A percentile compares a stretch with the other conserved stretches of the same genome.
These are phyloP conservation scores for Notamacropus eugenii DNA, from an alignment of 2,797 vertebrate species.

Conservation along the genomic window DNA sequence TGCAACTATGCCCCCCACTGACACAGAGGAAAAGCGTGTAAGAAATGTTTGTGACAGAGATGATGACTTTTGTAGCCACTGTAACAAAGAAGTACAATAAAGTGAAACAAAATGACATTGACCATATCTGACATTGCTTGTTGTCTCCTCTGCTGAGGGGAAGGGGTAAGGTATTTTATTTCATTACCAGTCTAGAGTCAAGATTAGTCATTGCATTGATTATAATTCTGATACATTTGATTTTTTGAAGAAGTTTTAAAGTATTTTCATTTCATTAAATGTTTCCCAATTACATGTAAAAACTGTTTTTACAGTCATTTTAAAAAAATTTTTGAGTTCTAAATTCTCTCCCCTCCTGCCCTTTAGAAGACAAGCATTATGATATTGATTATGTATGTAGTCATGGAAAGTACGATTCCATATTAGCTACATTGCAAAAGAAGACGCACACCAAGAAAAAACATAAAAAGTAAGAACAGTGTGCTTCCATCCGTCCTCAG, in stretches of 20 bases:
- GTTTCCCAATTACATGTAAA: not conserved
- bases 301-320: not conserved
- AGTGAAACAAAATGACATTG: constrained; percentile 14
- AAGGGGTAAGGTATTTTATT: not conserved
- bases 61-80: not conserved
- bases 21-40: constrained; percentile 36
- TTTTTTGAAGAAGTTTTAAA: not conserved
- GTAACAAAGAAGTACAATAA: constrained; percentile 36
- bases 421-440: not conserved
- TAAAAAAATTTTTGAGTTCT: not conserved
- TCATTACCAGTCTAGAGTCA: not conserved
- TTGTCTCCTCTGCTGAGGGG: not conserved
- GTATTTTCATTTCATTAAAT: not conserved
- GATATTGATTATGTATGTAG: not conserved
- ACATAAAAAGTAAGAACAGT: not conserved
- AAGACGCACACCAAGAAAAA: not conserved
- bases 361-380: not conserved
- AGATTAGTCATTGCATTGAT: not conserved
- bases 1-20: not conserved
- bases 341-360: not conserved
- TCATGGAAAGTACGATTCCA: not conserved
- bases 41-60: constrained; percentile 14
- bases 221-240: not conserved
- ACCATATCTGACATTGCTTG: not conserved
- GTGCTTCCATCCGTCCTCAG: not conserved